A percentile compares a stretch with the other conserved stretches of the same genome.
phyloP scores from a whole-genome alignment of 2,888 invertebrate genomes.

The Drosophila rellima region DNA sequence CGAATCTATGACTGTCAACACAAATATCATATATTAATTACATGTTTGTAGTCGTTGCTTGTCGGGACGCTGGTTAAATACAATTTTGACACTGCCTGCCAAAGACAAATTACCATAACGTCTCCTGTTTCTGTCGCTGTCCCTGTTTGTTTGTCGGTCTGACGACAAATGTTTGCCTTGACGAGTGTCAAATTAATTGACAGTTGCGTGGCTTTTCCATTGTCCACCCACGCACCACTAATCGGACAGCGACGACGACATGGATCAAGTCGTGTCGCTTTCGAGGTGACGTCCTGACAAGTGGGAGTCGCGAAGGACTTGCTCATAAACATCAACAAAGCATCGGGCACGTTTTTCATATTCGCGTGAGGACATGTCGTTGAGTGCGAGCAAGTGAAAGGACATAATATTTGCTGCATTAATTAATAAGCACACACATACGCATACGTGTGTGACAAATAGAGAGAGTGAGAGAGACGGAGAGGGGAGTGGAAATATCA shows the following conservation, averaged over 20 bases:
- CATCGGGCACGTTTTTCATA: constrained; percentile 49
- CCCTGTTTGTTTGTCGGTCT: constrained; percentile 14
- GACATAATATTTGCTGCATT: constrained; percentile 70
- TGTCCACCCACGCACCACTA: constrained; percentile 54
- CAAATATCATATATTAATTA: constrained; percentile 56
- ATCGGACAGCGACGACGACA: constrained; percentile 23
- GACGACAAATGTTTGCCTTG: constrained; percentile 40
- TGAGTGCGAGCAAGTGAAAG: constrained; percentile 46
- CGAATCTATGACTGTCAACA: constrained; percentile 43
- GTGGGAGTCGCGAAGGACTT: constrained; percentile 43
- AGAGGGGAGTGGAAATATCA: background rate
- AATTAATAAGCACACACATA: constrained; percentile 59
- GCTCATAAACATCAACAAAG: constrained; percentile 57
- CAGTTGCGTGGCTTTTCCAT: constrained; percentile 59
- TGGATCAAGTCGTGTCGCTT: constrained; percentile 36
- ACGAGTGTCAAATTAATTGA: constrained; percentile 62
- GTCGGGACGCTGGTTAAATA: constrained; percentile 42
- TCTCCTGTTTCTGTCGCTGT: constrained; percentile 7
- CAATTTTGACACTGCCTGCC: constrained; percentile 58
- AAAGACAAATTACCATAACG: constrained; percentile 66
- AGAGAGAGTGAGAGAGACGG: background rate
- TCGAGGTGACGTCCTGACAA: constrained; percentile 27
- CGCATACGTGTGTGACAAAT: background rate
- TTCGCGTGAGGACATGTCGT: constrained; percentile 25
- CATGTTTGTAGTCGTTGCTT: constrained; percentile 25